Percentiles rank a stretch among this genome's conserved stretches.
Conservation (phyloP, 2,113 vertebrate species). For the Colossoma macropomum region DNA sequence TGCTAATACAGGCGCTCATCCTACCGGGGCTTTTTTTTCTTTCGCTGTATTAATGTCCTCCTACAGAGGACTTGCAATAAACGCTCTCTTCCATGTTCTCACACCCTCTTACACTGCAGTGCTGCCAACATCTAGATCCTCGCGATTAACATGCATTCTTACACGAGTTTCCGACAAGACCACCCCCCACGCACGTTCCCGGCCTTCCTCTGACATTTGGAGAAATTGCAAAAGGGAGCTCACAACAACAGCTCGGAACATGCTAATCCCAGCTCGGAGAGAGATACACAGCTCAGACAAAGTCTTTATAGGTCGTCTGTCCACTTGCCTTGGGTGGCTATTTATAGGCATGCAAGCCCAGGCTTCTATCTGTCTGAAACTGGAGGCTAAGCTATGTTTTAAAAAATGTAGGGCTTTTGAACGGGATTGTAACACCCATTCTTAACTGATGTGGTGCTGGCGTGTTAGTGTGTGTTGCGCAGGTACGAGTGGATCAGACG, state of each 20-base stretch:
- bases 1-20: not conserved
- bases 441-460: too few relatives aligned
- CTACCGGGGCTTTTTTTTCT: not conserved
- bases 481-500: too few relatives aligned
- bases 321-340: not conserved
- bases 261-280: not conserved
- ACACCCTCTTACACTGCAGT: not conserved
- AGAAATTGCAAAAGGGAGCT: not conserved
- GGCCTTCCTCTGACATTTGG: constrained; percentile 22
- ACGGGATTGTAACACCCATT: too few relatives aligned
- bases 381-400: too few relatives aligned
- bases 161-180: constrained; percentile 9
- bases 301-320: not conserved
- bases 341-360: not conserved
- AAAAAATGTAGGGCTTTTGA: too few relatives aligned
- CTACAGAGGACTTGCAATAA: constrained; percentile 24
- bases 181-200: not conserved
- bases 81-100: constrained; percentile 4
- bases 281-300: not conserved
- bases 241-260: not conserved
- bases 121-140: constrained; percentile 34
- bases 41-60: constrained; percentile 9
- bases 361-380: too few relatives aligned
- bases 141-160: constrained; percentile 13
- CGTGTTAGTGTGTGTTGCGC: too few relatives aligned